Percentiles rank a stretch among this genome's conserved stretches.
Evolutionary conservation across 2,113 vertebrate genomes (phyloP).

Genomic region (Eonycteris spelaea): DNA sequence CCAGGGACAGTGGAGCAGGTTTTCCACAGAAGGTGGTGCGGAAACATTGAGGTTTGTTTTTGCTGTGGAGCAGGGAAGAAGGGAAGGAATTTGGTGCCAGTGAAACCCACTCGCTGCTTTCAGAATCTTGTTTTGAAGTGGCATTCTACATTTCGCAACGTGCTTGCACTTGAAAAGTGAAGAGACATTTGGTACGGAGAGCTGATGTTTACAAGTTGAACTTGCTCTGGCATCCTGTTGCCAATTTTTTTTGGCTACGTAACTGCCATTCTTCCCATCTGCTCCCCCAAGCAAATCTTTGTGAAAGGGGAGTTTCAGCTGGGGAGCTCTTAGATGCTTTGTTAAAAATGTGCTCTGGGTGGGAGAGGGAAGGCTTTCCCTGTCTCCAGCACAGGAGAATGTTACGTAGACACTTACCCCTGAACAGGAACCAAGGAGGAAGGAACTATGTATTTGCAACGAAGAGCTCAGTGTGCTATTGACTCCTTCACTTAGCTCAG

Average conservation of each 20-base stretch:
- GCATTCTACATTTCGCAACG: conserved; percentile 47
- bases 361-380: not conserved
- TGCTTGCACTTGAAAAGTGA: conserved; percentile 64
- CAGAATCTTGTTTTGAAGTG: conserved; percentile 52
- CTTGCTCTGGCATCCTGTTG: conserved; percentile 65
- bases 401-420: not conserved
- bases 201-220: conserved; percentile 51
- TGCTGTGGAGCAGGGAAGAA: not conserved
- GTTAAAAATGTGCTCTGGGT: not conserved
- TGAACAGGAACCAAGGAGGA: not conserved
- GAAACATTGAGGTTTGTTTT: not conserved
- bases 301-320: conserved; percentile 29
- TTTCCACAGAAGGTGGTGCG: not conserved
- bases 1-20: not conserved
- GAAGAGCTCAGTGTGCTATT: not conserved
- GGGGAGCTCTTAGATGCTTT: conserved; percentile 17
- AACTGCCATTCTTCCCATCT: conserved; percentile 48
- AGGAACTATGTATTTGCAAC: not conserved
- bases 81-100: not conserved
- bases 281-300: conserved; percentile 9
- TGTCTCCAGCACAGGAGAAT: not conserved
- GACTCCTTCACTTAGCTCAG: not conserved
- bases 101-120: conserved; percentile 13
- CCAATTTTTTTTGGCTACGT: conserved; percentile 29
- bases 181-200: conserved; percentile 48